Evolutionary conservation across 1,140 invertebrate species (phyloP).

Genomic region (Lepidurus apus): DNA sequence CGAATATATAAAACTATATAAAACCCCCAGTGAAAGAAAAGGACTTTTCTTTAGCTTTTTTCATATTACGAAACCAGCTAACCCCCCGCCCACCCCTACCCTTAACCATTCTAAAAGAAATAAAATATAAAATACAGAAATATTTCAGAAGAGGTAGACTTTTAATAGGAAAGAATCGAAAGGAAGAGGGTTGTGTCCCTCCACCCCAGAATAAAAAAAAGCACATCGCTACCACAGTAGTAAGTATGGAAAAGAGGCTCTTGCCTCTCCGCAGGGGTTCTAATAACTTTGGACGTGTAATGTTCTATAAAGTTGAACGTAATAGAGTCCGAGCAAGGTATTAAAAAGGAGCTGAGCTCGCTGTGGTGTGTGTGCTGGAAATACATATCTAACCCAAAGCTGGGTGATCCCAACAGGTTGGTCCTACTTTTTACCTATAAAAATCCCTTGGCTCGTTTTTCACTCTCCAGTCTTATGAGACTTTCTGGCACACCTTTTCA

Average conservation of each 20-base stretch:
- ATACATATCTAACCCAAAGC: background rate
- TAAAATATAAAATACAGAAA: background rate
- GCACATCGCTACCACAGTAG: slow-evolving; percentile 2
- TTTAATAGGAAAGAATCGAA: background rate
- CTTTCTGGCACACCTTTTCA: slow-evolving; percentile 1
- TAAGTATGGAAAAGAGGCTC: slow-evolving; percentile 21
- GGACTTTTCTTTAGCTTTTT: background rate
- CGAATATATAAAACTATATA: background rate
- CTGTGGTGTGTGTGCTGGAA: background rate
- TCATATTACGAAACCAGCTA: background rate
- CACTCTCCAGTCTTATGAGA: background rate
- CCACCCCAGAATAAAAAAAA: background rate
- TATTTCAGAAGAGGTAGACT: background rate
- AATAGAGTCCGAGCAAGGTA: slow-evolving; percentile 18
- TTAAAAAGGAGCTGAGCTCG: background rate
- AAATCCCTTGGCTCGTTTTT: background rate
- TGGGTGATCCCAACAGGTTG: background rate
- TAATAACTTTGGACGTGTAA: slow-evolving; percentile 22
- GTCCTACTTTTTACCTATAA: slow-evolving; percentile 15
- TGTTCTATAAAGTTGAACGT: slow-evolving; percentile 13
- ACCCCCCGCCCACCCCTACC: background rate
- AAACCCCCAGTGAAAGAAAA: background rate
- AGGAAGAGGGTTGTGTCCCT: background rate
- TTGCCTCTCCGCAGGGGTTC: slow-evolving; percentile 12
- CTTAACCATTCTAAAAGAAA: background rate